Conservation (phyloP, 2,797 vertebrate species). For the Cryptoblepharus egeriae region DNA sequence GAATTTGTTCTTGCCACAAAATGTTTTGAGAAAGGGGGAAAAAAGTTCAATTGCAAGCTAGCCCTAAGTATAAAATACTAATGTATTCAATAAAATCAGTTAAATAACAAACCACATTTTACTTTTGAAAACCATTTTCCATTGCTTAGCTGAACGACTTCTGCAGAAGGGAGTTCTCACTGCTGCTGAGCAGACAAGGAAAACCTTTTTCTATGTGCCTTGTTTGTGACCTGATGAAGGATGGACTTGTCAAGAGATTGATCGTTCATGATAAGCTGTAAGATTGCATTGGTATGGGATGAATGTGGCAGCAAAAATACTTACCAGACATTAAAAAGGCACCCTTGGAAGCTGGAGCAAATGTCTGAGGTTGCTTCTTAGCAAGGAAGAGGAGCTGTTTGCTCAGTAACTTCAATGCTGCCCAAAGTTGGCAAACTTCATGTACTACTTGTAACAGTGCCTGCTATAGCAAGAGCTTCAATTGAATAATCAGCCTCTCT, state of each 20-base stretch:
- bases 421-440: neutral
- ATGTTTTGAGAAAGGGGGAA: too few relatives aligned
- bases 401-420: neutral
- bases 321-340: conserved; percentile 4
- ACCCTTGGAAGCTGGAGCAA: neutral
- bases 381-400: neutral
- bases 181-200: neutral
- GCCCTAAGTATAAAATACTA: too few relatives aligned
- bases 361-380: neutral
- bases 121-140: neutral
- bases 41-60: too few relatives aligned
- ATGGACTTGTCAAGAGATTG: neutral
- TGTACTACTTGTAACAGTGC: neutral
- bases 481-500: too few relatives aligned
- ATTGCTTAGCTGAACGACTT: neutral
- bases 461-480: neutral
- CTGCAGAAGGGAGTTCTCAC: neutral
- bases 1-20: too few relatives aligned
- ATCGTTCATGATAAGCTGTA: neutral
- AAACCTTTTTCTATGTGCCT: neutral
- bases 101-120: neutral
- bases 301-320: neutral
- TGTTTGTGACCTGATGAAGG: neutral
- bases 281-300: neutral
- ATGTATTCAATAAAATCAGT: too few relatives aligned